Percentiles rank a stretch among this genome's conserved stretches.
These are phyloP conservation scores for Silurus glanis DNA, from an alignment of 2,113 vertebrate genomes.

Conservation along the genomic window DNA sequence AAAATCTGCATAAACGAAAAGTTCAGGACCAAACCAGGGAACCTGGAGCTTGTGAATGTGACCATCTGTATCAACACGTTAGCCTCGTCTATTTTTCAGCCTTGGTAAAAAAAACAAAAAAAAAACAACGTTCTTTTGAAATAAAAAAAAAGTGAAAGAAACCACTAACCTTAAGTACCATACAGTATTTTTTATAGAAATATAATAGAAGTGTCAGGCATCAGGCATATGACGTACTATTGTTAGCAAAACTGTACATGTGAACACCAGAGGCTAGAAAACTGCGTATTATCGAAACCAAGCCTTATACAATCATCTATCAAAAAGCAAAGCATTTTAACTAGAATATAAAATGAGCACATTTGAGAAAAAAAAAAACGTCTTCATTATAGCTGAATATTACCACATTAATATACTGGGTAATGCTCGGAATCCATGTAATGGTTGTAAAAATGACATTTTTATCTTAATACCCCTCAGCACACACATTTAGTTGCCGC, in stretches of 20 bases:
- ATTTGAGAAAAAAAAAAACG: background rate
- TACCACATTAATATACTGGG: background rate
- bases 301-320: background rate
- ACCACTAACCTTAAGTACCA: too few relatives aligned
- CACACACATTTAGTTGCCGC: conserved; percentile 19
- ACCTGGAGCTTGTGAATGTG: background rate
- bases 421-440: background rate
- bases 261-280: background rate
- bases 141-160: background rate
- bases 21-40: background rate
- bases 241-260: background rate
- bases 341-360: background rate
- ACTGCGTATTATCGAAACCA: background rate
- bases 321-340: background rate
- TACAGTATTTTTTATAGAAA: background rate
- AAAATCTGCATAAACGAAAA: background rate
- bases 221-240: background rate
- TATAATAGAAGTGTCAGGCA: background rate
- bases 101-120: background rate
- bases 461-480: background rate
- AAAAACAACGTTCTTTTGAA: background rate
- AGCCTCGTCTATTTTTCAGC: background rate
- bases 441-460: background rate
- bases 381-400: background rate
- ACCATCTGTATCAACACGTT: background rate